A percentile compares a stretch with the other conserved stretches of the same genome.
phyloP scores from a whole-genome alignment of 2,113 vertebrate species.

The Lycaon pictus region DNA sequence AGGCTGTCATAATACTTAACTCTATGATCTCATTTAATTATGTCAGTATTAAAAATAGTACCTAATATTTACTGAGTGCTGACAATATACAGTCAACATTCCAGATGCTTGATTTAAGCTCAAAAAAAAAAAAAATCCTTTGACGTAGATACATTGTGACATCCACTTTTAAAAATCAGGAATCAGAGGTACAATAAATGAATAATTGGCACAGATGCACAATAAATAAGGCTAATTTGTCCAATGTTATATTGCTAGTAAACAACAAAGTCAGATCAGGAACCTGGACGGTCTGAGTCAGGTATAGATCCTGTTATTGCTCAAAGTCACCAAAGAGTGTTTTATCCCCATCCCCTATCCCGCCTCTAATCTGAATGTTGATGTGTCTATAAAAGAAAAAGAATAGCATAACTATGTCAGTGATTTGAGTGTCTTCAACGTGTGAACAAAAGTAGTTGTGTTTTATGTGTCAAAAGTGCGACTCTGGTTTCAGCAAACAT shows the following conservation, averaged over 20 bases:
- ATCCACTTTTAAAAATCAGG: neutral
- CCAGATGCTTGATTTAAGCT: neutral
- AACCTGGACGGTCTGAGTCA: neutral
- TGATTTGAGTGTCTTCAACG: neutral
- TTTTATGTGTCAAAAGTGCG: neutral
- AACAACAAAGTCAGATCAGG: neutral
- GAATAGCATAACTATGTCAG: neutral
- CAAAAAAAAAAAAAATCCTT: neutral
- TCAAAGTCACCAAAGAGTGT: neutral
- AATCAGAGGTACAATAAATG: neutral
- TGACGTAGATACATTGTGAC: neutral
- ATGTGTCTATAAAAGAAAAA: neutral
- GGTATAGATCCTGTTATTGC: neutral
- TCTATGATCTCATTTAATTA: conserved; percentile 13
- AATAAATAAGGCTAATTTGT: neutral
- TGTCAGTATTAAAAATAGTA: neutral
- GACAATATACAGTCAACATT: neutral
- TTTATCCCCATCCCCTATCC: neutral
- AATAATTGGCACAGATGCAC: neutral
- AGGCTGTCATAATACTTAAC: neutral
- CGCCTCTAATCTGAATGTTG: neutral
- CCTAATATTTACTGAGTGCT: neutral
- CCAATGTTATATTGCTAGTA: neutral
- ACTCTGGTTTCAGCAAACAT: neutral
- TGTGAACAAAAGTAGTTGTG: neutral